Conservation (phyloP, 2,113 vertebrate genomes). For the Tetraodon nigroviridis region DNA sequence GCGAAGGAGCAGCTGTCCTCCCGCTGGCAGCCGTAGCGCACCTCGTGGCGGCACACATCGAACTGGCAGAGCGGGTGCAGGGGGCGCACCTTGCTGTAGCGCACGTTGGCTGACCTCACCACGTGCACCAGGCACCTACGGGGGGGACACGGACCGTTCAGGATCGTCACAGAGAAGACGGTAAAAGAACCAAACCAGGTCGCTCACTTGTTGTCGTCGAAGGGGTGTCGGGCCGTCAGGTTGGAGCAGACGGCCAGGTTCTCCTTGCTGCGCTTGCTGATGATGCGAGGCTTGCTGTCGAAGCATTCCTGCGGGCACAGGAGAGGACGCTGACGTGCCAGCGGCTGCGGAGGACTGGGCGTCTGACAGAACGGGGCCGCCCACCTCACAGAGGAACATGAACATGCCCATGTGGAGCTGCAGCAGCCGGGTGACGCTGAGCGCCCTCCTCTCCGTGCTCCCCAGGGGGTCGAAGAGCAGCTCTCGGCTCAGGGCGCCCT, state of each 20-base stretch:
- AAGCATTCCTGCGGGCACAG: constrained; percentile 87
- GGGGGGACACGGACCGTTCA: background rate
- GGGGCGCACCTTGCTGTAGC: constrained; percentile 95
- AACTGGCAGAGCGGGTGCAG: constrained; percentile 97
- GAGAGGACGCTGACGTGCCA: background rate
- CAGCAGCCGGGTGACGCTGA: constrained; percentile 92
- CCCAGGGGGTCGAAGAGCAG: constrained; percentile 94
- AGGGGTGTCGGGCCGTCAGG: constrained; percentile 91
- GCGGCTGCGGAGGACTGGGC: too few species aligned
- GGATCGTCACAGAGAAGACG: background rate
- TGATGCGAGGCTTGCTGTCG: constrained; percentile 97
- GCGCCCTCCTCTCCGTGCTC: constrained; percentile 85
- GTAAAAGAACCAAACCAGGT: background rate
- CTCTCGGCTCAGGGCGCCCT: constrained; percentile 93
- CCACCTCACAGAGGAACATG: constrained; percentile 98
- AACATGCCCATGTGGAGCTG: constrained; percentile 99
- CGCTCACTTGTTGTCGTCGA: constrained; percentile 96
- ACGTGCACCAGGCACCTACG: constrained; percentile 96
- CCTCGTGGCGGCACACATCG: constrained; percentile 92
- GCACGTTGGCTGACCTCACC: constrained; percentile 89
- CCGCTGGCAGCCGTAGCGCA: constrained; percentile 91
- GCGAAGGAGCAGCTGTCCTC: constrained; percentile 98
- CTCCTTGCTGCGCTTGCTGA: constrained; percentile 97
- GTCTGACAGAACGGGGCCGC: background rate
- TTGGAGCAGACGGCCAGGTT: constrained; percentile 92